Conservation (phyloP, 2,113 vertebrate species). For the Dermatemys mawii region DNA sequence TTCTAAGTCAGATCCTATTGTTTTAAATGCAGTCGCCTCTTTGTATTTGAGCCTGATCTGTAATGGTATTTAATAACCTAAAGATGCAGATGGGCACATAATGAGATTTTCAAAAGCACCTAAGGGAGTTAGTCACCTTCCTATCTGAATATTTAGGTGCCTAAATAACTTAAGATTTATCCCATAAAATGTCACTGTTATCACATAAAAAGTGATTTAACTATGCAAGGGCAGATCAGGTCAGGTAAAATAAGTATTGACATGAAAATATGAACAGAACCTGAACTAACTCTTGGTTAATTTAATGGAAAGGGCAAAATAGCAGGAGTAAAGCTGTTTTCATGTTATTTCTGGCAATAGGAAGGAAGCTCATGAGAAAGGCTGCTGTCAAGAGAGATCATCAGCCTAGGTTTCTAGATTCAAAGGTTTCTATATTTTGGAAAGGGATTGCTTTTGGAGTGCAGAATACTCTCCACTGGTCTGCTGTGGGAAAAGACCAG, state of each 20-base stretch:
- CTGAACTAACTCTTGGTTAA: neutral
- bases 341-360: neutral
- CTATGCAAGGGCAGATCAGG: neutral
- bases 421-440: neutral
- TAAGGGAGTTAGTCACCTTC: neutral
- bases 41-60: neutral
- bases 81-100: neutral
- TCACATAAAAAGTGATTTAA: neutral
- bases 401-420: neutral
- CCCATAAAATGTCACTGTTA: neutral
- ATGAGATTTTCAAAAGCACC: neutral
- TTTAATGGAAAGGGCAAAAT: neutral
- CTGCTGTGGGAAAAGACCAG: neutral
- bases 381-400: fast-evolving
- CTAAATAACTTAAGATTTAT: neutral
- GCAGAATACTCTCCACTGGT: neutral
- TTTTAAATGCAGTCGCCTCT: neutral
- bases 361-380: neutral
- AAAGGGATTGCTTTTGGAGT: neutral
- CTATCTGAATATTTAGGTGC: neutral
- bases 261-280: neutral
- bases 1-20: neutral
- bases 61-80: neutral
- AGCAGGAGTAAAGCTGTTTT: neutral
- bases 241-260: neutral